Conservation (phyloP, 2,888 invertebrate genomes). For the Dermolepida albohirtum region DNA sequence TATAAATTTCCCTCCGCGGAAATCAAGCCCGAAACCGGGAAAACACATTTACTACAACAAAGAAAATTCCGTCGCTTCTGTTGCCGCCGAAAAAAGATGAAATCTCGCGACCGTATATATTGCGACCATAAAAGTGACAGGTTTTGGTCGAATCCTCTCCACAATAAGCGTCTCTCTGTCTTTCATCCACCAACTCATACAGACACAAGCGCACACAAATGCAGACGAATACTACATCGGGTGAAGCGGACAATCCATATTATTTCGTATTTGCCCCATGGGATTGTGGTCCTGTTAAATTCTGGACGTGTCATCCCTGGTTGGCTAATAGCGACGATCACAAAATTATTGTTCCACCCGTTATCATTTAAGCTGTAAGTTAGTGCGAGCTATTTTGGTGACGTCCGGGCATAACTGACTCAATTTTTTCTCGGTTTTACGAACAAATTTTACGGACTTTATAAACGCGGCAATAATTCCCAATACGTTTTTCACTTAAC, state of each 20-base stretch:
- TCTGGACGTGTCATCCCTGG: constrained; percentile 40
- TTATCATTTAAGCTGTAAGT: constrained; percentile 28
- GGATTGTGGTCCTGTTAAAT: constrained; percentile 51
- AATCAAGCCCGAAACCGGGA: constrained; percentile 58
- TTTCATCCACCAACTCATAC: constrained; percentile 25
- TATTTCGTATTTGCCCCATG: constrained; percentile 56
- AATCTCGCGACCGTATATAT: constrained; percentile 58
- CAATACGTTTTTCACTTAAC: constrained; percentile 15
- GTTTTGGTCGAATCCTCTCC: constrained; percentile 53
- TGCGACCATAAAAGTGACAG: constrained; percentile 59
- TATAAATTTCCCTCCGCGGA: constrained; percentile 63
- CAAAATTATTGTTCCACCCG: constrained; percentile 34
- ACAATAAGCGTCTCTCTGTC: constrained; percentile 34
- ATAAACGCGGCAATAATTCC: constrained; percentile 6
- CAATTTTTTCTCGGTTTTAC: constrained; percentile 1
- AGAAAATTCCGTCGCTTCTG: constrained; percentile 55
- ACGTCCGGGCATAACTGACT: constrained; percentile 3
- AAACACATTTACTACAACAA: constrained; percentile 59
- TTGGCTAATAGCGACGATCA: constrained; percentile 15
- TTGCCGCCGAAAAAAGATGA: constrained; percentile 54
- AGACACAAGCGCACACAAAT: constrained; percentile 20
- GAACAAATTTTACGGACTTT: constrained; percentile 5
- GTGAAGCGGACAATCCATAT: constrained; percentile 54
- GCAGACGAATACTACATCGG: constrained; percentile 43
- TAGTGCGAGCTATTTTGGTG: constrained; percentile 5